A percentile compares a stretch with the other conserved stretches of the same genome.
Conservation (phyloP, 2,797 vertebrate species). For the Sebastes matsubarae region DNA sequence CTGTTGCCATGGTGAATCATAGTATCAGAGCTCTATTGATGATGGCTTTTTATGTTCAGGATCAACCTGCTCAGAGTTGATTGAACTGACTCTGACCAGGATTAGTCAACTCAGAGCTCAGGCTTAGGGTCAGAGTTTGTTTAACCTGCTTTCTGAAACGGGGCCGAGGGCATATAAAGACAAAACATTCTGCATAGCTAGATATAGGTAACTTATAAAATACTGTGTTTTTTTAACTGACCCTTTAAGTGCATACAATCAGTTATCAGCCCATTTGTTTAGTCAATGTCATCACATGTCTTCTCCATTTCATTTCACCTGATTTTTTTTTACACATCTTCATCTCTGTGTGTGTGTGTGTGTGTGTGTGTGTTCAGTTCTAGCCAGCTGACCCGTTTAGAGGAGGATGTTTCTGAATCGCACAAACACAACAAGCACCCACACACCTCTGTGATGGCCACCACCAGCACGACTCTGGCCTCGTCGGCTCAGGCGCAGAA, state of each 20-base stretch:
- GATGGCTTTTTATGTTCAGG: too few species aligned
- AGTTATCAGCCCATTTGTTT: not conserved
- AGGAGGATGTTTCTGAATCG: constrained; percentile 84
- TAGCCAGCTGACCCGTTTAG: constrained; percentile 82
- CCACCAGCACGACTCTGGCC: constrained; percentile 29
- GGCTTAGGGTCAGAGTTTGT: too few species aligned
- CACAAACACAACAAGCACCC: constrained; percentile 71
- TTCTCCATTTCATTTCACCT: constrained; percentile 32
- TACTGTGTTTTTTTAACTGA: not conserved
- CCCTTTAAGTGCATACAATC: not conserved
- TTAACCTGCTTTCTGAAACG: too few species aligned
- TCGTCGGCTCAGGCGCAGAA: constrained; percentile 73
- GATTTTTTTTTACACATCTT: constrained; percentile 26
- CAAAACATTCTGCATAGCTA: not conserved
- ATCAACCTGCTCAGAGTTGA: too few species aligned
- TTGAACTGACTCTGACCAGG: too few species aligned
- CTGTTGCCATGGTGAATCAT: too few species aligned
- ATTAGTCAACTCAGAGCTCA: too few species aligned
- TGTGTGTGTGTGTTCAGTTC: constrained; percentile 74
- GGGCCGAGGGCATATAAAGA: not conserved
- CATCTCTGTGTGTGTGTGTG: constrained; percentile 37
- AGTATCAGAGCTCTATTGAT: too few species aligned
- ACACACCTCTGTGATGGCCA: constrained; percentile 51
- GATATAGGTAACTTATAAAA: not conserved
- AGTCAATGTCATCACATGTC: not conserved